Conservation (phyloP, 2,888 invertebrate genomes). For the Kryphioiulus occultus region DNA sequence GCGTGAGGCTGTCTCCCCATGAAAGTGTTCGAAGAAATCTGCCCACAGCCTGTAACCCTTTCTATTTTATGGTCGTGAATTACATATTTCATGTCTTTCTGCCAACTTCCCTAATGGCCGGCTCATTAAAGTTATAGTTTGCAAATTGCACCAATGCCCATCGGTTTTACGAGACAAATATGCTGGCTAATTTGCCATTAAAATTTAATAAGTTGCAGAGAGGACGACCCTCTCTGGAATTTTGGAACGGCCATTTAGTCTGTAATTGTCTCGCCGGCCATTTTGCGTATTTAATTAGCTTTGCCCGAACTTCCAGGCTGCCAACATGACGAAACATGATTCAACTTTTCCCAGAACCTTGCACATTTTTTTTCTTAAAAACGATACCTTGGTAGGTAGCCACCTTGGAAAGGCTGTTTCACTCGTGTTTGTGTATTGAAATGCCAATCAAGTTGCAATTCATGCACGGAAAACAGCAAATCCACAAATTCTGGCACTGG, state of each 20-base stretch:
- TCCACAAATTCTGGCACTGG: not conserved
- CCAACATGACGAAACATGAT: not conserved
- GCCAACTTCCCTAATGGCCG: not conserved
- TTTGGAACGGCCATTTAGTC: not conserved
- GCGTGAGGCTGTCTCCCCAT: not conserved
- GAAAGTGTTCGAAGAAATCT: not conserved
- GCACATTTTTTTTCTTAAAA: not conserved
- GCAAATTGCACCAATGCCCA: not conserved
- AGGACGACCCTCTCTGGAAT: not conserved
- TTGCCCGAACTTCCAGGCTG: not conserved
- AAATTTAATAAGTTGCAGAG: not conserved
- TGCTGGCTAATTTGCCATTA: not conserved
- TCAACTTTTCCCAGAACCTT: not conserved
- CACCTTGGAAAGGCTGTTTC: not conserved
- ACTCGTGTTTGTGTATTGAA: not conserved
- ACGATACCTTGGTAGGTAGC: not conserved
- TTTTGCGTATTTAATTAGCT: not conserved
- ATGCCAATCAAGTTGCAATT: not conserved
- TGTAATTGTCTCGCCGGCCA: not conserved
- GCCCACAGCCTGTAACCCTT: not conserved
- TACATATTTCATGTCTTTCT: not conserved
- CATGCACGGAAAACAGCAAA: not conserved
- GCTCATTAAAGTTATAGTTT: not conserved
- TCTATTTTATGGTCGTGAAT: not conserved
- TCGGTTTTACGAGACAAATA: not conserved